Evolutionary conservation across 2,888 invertebrate species (phyloP).

Genomic region (Campaea margaritaria): DNA sequence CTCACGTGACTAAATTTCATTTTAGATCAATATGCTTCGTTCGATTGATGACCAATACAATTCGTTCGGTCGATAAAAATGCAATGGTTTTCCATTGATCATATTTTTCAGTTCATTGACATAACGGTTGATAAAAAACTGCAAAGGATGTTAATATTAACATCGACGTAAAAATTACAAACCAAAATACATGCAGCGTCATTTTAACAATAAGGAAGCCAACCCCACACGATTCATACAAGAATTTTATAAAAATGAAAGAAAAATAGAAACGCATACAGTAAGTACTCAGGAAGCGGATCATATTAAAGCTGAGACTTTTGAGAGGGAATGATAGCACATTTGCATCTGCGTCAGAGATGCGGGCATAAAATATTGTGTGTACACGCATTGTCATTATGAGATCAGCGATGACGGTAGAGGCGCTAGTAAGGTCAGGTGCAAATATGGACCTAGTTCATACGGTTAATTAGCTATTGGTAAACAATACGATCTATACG

Average conservation of each 20-base stretch:
- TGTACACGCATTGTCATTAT: slow-evolving; percentile 38
- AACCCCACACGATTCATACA: slow-evolving; percentile 21
- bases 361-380: slow-evolving; percentile 29
- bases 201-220: slow-evolving; percentile 16
- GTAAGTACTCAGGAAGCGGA: slow-evolving; percentile 21
- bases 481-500: slow-evolving; percentile 10
- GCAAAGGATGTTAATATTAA: neutral
- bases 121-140: neutral
- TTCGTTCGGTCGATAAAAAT: neutral
- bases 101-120: too few relatives aligned
- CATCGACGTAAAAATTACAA: neutral
- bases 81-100: too few relatives aligned
- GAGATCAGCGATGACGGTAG: slow-evolving; percentile 47
- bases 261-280: slow-evolving; percentile 10
- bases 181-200: neutral
- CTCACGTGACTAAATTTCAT: slow-evolving; percentile 10
- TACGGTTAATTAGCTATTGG: slow-evolving; percentile 19
- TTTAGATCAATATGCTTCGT: slow-evolving; percentile 6
- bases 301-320: slow-evolving; percentile 17
- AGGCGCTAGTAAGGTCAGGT: slow-evolving; percentile 36
- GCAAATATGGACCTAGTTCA: slow-evolving; percentile 31
- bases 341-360: slow-evolving; percentile 34
- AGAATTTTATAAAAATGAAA: slow-evolving; percentile 21
- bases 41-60: neutral
- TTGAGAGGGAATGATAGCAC: slow-evolving; percentile 16